These are phyloP conservation scores for Drosophila kanekoi DNA, from an alignment of 2,888 invertebrate species.

Conservation along the genomic window DNA sequence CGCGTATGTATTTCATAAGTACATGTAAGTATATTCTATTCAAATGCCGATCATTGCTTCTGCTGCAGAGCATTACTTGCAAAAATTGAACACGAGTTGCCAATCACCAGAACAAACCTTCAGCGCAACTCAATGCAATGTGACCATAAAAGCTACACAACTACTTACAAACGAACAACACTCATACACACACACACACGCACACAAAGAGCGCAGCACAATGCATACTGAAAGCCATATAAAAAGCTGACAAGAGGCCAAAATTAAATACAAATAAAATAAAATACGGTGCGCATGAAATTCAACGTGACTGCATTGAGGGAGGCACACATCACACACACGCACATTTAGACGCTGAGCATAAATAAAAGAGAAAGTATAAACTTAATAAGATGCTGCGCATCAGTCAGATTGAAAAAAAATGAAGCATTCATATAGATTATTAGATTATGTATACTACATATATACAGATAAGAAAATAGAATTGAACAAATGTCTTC, in stretches of 20 bases:
- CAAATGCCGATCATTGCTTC: constrained; percentile 20
- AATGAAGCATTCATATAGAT: constrained; percentile 8
- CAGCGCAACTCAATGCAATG: constrained; percentile 61
- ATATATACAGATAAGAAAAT: constrained; percentile 46
- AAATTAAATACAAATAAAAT: constrained; percentile 63
- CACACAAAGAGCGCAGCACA: constrained; percentile 22
- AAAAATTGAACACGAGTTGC: constrained; percentile 53
- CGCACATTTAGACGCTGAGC: constrained; percentile 35
- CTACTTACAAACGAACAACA: constrained; percentile 26
- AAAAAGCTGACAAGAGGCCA: constrained; percentile 63
- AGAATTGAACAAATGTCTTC: too few relatives aligned
- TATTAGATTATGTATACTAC: neutral
- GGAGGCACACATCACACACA: constrained; percentile 32
- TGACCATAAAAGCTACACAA: constrained; percentile 58
- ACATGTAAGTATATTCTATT: constrained; percentile 28
- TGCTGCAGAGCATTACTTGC: constrained; percentile 54
- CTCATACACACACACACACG: constrained; percentile 13
- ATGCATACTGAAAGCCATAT: constrained; percentile 54
- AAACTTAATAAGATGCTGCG: constrained; percentile 59
- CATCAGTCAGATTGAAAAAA: constrained; percentile 24
- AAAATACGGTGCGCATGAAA: constrained; percentile 50
- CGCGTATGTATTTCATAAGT: constrained; percentile 59
- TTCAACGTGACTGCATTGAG: constrained; percentile 56
- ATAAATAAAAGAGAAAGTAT: constrained; percentile 78
- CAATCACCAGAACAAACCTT: constrained; percentile 55